Conservation (phyloP, 1,140 invertebrate species). For the Piezodorus guildinii region DNA sequence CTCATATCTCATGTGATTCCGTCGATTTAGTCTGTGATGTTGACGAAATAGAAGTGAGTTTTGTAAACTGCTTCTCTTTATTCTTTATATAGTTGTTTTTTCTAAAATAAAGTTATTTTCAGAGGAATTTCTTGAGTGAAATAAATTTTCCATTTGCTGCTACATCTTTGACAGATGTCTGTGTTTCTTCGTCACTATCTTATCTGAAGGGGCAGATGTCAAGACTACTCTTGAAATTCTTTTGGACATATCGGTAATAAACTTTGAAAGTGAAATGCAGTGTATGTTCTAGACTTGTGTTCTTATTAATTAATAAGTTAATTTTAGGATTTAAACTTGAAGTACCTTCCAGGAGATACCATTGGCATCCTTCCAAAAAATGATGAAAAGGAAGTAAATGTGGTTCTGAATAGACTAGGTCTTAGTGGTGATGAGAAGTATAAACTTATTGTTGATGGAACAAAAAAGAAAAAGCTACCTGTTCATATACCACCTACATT, state of each 20-base stretch:
- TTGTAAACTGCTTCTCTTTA: too few relatives aligned
- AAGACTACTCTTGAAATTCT: neutral
- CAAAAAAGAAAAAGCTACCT: slow-evolving; percentile 11
- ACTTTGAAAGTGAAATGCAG: neutral
- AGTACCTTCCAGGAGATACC: slow-evolving; percentile 11
- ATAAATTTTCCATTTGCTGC: too few relatives aligned
- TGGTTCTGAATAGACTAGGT: neutral
- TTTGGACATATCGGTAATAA: neutral
- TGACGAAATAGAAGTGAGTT: too few relatives aligned
- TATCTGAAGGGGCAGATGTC: neutral
- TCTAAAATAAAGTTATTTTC: too few relatives aligned
- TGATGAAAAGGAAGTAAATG: slow-evolving; percentile 2
- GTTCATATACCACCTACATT: neutral
- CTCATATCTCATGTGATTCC: neutral
- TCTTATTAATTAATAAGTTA: neutral
- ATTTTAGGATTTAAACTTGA: slow-evolving; percentile 5
- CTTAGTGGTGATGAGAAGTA: neutral
- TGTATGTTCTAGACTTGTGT: neutral
- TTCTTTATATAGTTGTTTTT: too few relatives aligned
- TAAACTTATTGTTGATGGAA: neutral
- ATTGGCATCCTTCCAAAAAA: slow-evolving; percentile 18
- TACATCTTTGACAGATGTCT: neutral
- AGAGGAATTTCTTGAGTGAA: too few relatives aligned
- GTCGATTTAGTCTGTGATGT: too few relatives aligned
- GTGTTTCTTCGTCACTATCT: neutral